Conservation (phyloP, 2,888 invertebrate genomes). For the Phasia obesa region DNA sequence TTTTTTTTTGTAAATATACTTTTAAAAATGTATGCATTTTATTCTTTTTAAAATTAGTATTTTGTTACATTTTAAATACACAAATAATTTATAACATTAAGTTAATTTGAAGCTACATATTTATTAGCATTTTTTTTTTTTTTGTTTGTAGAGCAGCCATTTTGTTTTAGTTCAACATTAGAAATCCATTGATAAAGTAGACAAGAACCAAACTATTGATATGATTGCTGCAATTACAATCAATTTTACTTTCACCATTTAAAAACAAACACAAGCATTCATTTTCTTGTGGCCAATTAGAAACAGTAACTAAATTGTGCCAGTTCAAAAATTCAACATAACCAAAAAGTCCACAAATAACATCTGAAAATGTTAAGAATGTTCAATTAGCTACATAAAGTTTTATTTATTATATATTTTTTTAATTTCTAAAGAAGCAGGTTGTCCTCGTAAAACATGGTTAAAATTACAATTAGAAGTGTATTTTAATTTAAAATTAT, state of each 20-base stretch:
- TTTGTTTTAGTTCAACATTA: constrained; percentile 75
- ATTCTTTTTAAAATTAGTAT: not conserved
- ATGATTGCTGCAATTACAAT: constrained; percentile 73
- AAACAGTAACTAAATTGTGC: constrained; percentile 73
- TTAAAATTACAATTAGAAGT: not conserved
- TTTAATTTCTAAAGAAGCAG: not conserved
- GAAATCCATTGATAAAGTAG: constrained; percentile 76
- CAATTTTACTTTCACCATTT: constrained; percentile 61
- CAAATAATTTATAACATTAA: not conserved
- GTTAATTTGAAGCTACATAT: not conserved
- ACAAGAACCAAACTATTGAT: constrained; percentile 77
- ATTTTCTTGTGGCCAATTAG: constrained; percentile 66
- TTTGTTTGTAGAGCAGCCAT: not conserved
- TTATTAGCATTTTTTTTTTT: too few relatives aligned
- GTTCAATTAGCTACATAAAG: not conserved
- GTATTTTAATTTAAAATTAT: too few relatives aligned
- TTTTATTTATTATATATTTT: not conserved
- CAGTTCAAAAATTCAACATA: constrained; percentile 79
- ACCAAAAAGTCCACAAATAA: constrained; percentile 78
- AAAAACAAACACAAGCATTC: constrained; percentile 66
- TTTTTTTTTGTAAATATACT: too few relatives aligned
- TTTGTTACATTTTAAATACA: not conserved
- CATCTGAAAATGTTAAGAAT: constrained; percentile 72
- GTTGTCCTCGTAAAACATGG: constrained; percentile 1
- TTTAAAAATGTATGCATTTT: too few relatives aligned